phyloP scores from a whole-genome alignment of 2,113 vertebrate species.

The Dromaius novaehollandiae region DNA sequence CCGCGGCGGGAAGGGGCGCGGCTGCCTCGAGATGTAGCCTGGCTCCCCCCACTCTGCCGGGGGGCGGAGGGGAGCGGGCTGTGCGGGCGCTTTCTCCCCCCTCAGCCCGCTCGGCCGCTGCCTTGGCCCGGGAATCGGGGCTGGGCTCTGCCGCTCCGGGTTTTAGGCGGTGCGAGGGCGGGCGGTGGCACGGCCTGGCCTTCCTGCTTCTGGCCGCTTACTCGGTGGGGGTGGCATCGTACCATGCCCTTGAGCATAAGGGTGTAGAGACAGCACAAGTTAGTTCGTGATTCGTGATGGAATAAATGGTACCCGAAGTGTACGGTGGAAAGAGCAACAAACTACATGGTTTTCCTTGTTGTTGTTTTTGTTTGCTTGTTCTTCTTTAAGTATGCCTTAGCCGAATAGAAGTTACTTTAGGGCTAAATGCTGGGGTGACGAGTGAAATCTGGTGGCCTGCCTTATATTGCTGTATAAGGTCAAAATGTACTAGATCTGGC shows the following conservation, averaged over 20 bases:
- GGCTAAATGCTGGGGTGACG: rapidly evolving
- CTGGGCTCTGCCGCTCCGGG: background rate
- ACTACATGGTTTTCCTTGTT: background rate
- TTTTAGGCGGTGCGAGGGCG: rapidly evolving
- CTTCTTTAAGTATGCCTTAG: rapidly evolving
- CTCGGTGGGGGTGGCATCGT: rapidly evolving
- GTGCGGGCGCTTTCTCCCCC: rapidly evolving
- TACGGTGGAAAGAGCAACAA: rapidly evolving
- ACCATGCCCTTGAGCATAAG: rapidly evolving
- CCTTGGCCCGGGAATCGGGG: rapidly evolving
- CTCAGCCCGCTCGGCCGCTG: rapidly evolving
- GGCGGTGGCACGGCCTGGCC: too few species aligned
- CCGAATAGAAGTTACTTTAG: rapidly evolving
- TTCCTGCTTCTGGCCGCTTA: background rate
- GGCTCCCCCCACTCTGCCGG: rapidly evolving
- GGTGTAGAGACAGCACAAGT: rapidly evolving
- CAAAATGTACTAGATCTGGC: too few species aligned
- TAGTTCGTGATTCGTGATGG: rapidly evolving
- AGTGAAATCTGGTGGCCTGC: background rate
- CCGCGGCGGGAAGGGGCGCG: too few species aligned
- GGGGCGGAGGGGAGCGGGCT: background rate
- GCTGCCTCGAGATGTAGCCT: rapidly evolving
- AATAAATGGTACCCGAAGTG: rapidly evolving
- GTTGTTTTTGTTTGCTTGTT: background rate
- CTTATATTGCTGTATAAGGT: background rate